These are phyloP conservation scores for Fabriciana adippe DNA, from an alignment of 2,888 invertebrate species.

Conservation along the genomic window DNA sequence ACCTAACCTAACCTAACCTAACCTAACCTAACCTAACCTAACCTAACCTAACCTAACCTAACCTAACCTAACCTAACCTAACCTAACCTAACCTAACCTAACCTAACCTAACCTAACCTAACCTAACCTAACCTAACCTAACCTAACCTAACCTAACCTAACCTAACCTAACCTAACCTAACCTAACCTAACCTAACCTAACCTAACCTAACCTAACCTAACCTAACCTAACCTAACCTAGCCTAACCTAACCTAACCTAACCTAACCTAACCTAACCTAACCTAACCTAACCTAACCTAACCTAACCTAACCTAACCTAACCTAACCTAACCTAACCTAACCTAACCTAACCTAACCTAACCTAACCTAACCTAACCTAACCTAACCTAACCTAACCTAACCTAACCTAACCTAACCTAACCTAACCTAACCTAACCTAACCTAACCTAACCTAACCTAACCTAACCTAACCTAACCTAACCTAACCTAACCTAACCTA, in stretches of 20 bases:
- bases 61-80: slow-evolving; percentile 14
- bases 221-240: slow-evolving; percentile 21
- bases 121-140: slow-evolving; percentile 37
- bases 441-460: slow-evolving; percentile 14
- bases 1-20: slow-evolving; percentile 14
- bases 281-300: slow-evolving; percentile 14
- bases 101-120: slow-evolving; percentile 29
- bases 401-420: slow-evolving; percentile 14
- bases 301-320: slow-evolving; percentile 14
- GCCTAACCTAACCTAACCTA: slow-evolving; percentile 13
- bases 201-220: slow-evolving; percentile 35
- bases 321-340: slow-evolving; percentile 14
- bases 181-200: slow-evolving; percentile 35
- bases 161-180: slow-evolving; percentile 35
- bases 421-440: slow-evolving; percentile 14
- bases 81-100: slow-evolving; percentile 13
- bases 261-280: slow-evolving; percentile 14
- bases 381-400: slow-evolving; percentile 14
- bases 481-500: slow-evolving; percentile 14
- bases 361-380: slow-evolving; percentile 14
- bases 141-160: slow-evolving; percentile 37
- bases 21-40: slow-evolving; percentile 14
- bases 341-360: slow-evolving; percentile 14
- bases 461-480: slow-evolving; percentile 14
- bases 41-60: slow-evolving; percentile 14